Evolutionary conservation across 1,140 invertebrate genomes (phyloP).

Genomic region (Diabrotica undecimpunctata): DNA sequence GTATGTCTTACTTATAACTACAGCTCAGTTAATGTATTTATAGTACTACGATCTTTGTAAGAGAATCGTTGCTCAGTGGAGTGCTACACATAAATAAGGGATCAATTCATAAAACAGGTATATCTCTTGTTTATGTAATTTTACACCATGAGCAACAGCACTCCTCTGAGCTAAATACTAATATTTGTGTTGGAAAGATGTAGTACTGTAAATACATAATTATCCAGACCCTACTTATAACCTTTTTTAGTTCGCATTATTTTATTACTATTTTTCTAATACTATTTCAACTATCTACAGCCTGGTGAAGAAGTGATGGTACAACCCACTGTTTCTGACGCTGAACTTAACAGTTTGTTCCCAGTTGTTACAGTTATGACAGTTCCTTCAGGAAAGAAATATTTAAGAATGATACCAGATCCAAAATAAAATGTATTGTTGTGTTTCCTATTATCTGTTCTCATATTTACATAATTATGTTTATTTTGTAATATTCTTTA

Average conservation of each 20-base stretch:
- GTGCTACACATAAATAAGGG: too few species aligned
- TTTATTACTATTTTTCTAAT: constrained; percentile 6
- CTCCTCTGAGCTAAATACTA: too few species aligned
- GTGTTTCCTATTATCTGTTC: too few species aligned
- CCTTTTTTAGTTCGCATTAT: constrained; percentile 8
- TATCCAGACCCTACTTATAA: not conserved
- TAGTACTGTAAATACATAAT: not conserved
- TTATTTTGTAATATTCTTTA: too few species aligned
- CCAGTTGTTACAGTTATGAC: constrained; percentile 59
- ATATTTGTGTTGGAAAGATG: not conserved
- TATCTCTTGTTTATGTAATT: not conserved
- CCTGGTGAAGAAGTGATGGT: constrained; percentile 80
- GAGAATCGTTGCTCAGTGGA: too few species aligned
- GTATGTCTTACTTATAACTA: too few species aligned
- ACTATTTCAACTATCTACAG: constrained; percentile 50
- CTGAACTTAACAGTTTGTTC: constrained; percentile 69
- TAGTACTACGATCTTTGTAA: too few species aligned
- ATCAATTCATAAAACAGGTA: not conserved
- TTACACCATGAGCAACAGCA: not conserved
- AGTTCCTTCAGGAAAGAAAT: constrained; percentile 77
- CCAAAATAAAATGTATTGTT: not conserved
- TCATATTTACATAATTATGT: too few species aligned
- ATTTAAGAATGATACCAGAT: constrained; percentile 66
- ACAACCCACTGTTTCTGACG: constrained; percentile 66
- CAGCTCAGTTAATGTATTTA: too few species aligned